These are phyloP conservation scores for Lasiurus cinereus DNA, from an alignment of 2,113 vertebrate species.

Conservation along the genomic window DNA sequence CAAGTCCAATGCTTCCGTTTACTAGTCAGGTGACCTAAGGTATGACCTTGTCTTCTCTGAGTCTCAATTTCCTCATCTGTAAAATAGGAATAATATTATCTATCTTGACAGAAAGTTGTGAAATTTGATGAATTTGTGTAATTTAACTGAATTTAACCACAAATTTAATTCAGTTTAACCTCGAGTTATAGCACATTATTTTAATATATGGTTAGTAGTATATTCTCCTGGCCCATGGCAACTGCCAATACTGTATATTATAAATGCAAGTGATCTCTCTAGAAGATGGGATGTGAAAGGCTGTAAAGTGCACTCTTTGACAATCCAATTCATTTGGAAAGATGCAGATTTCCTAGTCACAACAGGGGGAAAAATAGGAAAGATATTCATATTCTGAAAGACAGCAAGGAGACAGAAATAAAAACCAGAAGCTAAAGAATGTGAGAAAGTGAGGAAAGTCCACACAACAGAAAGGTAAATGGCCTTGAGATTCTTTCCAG, in stretches of 20 bases:
- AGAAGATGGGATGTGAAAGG: not conserved
- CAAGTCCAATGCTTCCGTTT: not conserved
- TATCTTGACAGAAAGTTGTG: not conserved
- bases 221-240: constrained; percentile 18
- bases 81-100: constrained; percentile 20
- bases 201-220: not conserved
- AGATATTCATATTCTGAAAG: not conserved
- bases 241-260: not conserved
- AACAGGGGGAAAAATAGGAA: not conserved
- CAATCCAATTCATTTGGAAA: not conserved
- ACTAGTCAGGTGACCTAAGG: not conserved
- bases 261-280: not conserved
- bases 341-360: not conserved
- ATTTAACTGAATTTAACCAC: constrained; percentile 31
- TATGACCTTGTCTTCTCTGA: not conserved
- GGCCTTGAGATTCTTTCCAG: not conserved
- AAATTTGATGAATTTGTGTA: not conserved
- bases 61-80: not conserved
- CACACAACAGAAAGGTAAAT: not conserved
- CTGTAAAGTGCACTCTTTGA: not conserved
- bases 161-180: constrained; percentile 39
- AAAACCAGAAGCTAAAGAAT: not conserved
- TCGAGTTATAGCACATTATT: not conserved
- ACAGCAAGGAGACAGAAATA: not conserved
- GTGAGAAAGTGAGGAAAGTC: not conserved